A percentile compares a stretch with the other conserved stretches of the same genome.
phyloP scores from a whole-genome alignment of 2,888 invertebrate species.

The Drosophila vallismaia region DNA sequence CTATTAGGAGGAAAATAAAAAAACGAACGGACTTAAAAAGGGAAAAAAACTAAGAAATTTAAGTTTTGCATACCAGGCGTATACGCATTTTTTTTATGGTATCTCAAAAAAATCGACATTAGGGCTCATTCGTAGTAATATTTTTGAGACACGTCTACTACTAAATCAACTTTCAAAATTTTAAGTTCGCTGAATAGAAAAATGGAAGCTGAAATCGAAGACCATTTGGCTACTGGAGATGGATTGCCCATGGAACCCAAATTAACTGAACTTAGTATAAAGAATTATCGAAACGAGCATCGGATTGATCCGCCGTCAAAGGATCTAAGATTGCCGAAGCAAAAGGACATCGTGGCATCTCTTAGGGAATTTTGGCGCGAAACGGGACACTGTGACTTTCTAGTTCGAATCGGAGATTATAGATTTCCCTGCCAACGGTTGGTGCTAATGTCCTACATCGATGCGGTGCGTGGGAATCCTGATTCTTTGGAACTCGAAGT shows the following conservation, averaged over 20 bases:
- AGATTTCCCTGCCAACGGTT: slow-evolving; percentile 38
- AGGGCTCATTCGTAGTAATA: background rate
- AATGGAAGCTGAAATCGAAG: background rate
- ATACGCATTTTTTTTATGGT: too few species aligned
- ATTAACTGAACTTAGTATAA: slow-evolving; percentile 15
- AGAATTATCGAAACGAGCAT: slow-evolving; percentile 22
- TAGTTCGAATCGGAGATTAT: slow-evolving; percentile 29
- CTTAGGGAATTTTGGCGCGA: slow-evolving; percentile 25
- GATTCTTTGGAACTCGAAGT: slow-evolving; percentile 15
- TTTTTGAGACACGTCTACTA: background rate
- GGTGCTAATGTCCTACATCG: slow-evolving; percentile 34
- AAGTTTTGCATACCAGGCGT: too few species aligned
- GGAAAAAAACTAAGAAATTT: too few species aligned
- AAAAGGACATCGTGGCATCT: background rate
- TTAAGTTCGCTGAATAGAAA: background rate
- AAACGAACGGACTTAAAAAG: background rate
- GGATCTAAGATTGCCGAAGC: slow-evolving; percentile 4
- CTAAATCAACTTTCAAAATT: slow-evolving; percentile 11
- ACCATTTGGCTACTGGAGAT: background rate
- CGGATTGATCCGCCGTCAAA: background rate
- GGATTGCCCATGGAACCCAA: slow-evolving; percentile 28
- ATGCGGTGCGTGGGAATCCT: background rate
- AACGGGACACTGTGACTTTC: slow-evolving; percentile 20
- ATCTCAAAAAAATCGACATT: too few species aligned
- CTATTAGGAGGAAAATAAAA: background rate